Conservation (phyloP, 2,888 invertebrate genomes). For the Sinodicranocentrus sp. region DNA sequence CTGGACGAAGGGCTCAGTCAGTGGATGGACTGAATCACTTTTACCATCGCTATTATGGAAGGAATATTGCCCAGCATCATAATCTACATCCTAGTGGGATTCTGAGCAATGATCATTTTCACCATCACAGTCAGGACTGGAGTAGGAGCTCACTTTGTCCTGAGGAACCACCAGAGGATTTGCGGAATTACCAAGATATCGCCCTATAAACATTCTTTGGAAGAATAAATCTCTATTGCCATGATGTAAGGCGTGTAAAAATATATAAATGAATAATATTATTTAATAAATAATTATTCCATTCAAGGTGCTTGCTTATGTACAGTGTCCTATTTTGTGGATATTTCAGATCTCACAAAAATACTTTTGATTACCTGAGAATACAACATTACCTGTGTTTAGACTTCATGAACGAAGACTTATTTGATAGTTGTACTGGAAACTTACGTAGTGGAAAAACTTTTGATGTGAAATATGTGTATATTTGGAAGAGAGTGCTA, state of each 20-base stretch:
- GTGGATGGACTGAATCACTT: slow-evolving; percentile 74
- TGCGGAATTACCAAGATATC: slow-evolving; percentile 74
- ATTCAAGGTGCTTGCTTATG: too few species aligned
- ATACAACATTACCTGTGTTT: slow-evolving; percentile 34
- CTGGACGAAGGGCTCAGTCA: slow-evolving; percentile 69
- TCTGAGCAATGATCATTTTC: slow-evolving; percentile 45
- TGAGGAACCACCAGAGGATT: slow-evolving; percentile 70
- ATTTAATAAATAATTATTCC: too few species aligned
- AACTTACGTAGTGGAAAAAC: background rate
- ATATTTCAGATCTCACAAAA: background rate
- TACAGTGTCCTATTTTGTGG: too few species aligned
- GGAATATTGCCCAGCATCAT: slow-evolving; percentile 70
- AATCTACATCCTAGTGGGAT: slow-evolving; percentile 58
- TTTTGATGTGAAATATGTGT: too few species aligned
- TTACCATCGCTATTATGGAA: slow-evolving; percentile 72
- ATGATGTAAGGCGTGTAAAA: background rate
- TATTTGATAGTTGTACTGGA: slow-evolving; percentile 16
- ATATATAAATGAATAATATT: too few species aligned
- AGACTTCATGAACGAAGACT: slow-evolving; percentile 32
- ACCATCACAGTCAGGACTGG: slow-evolving; percentile 70
- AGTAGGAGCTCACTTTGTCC: slow-evolving; percentile 72
- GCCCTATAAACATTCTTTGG: slow-evolving; percentile 46
- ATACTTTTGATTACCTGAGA: slow-evolving; percentile 37
- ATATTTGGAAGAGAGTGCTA: slow-evolving; percentile 14
- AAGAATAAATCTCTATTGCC: slow-evolving; percentile 43